A percentile compares a stretch with the other conserved stretches of the same genome.
These are phyloP conservation scores for Coptodon bakossiorum DNA, from an alignment of 2,113 vertebrate species.

Conservation along the genomic window DNA sequence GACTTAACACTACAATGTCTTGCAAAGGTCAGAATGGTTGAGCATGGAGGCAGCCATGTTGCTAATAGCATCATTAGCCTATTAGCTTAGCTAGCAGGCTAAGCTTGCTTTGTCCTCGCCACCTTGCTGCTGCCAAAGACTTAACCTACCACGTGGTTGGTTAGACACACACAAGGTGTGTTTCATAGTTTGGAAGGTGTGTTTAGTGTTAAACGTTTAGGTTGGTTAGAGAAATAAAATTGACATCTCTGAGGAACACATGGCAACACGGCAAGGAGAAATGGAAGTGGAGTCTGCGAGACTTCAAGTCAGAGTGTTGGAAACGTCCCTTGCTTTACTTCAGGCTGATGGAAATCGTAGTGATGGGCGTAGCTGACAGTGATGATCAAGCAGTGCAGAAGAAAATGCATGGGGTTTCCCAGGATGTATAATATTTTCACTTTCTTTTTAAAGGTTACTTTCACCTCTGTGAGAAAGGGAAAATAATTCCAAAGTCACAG, in stretches of 20 bases:
- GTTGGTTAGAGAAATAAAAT: not conserved
- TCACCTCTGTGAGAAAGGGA: not conserved
- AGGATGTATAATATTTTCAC: not conserved
- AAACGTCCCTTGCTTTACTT: not conserved
- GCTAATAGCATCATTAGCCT: constrained; percentile 32
- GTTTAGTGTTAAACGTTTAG: not conserved
- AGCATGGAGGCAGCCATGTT: constrained; percentile 77
- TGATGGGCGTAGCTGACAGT: not conserved
- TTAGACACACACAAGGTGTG: not conserved
- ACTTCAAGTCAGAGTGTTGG: not conserved
- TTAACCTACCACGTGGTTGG: not conserved
- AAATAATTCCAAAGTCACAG: not conserved
- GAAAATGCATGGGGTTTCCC: not conserved
- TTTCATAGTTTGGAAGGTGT: not conserved
- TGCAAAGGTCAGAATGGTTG: constrained; percentile 78
- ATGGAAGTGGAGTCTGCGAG: not conserved
- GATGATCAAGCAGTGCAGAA: not conserved
- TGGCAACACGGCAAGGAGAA: not conserved
- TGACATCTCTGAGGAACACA: not conserved
- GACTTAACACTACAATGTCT: constrained; percentile 36
- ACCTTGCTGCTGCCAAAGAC: not conserved
- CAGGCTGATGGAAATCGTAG: not conserved
- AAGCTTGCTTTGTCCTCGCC: constrained; percentile 38
- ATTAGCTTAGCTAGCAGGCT: not conserved
- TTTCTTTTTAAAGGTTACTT: not conserved